A percentile compares a stretch with the other conserved stretches of the same genome.
Conservation (phyloP, 2,888 invertebrate genomes). For the Chrysomela aeneicollis region DNA sequence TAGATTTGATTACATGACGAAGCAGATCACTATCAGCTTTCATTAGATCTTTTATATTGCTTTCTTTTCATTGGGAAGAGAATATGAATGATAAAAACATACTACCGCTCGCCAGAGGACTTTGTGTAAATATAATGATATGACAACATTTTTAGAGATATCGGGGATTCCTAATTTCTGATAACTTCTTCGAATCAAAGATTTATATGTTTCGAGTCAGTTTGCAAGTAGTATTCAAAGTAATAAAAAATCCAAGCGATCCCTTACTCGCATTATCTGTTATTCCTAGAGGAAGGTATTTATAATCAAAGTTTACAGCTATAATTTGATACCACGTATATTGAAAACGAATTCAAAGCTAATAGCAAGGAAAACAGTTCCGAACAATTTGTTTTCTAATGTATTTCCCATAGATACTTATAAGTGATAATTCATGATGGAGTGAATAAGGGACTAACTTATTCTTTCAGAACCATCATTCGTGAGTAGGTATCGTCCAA, state of each 20-base stretch:
- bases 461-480: conserved; percentile 30
- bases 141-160: no score
- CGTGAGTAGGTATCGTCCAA: conserved; percentile 30
- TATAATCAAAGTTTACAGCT: no score
- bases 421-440: neutral
- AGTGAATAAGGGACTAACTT: conserved; percentile 14
- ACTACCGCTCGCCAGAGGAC: neutral
- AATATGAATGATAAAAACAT: neutral
- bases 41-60: neutral
- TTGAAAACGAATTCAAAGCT: neutral
- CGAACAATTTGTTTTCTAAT: neutral
- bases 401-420: neutral
- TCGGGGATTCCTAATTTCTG: no score
- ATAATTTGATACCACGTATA: no score
- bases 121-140: no score
- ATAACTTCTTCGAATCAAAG: no score
- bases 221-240: no score
- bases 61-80: neutral
- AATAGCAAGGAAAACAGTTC: neutral
- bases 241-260: no score
- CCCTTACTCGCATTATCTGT: no score
- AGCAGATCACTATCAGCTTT: conserved; percentile 1
- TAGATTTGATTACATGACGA: neutral
- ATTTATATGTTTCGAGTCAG: no score
- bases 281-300: no score